phyloP scores from a whole-genome alignment of 2,113 vertebrate genomes.

The Toxotes jaculatrix region DNA sequence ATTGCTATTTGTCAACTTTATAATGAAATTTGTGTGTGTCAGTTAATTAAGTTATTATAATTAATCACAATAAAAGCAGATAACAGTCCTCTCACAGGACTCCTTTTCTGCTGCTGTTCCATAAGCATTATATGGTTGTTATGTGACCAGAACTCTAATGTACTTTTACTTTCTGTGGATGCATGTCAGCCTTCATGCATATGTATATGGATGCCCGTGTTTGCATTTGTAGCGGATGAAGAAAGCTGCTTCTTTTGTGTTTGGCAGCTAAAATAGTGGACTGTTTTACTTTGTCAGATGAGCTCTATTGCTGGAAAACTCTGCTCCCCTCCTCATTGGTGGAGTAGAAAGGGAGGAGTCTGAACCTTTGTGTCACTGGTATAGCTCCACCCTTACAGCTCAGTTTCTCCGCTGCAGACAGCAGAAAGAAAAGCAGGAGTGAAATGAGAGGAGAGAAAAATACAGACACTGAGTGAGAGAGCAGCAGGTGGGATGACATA shows the following conservation, averaged over 20 bases:
- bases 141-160: background rate
- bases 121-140: background rate
- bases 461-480: conserved; percentile 66
- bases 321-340: conserved; percentile 57
- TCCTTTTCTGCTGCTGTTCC: background rate
- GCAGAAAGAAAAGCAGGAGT: conserved; percentile 63
- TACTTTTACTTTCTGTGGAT: background rate
- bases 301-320: conserved; percentile 25
- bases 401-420: conserved; percentile 68
- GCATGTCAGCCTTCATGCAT: background rate
- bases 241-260: conserved; percentile 2
- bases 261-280: conserved; percentile 8
- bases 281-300: conserved; percentile 42
- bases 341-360: conserved; percentile 56
- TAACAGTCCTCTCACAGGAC: background rate
- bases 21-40: background rate
- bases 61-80: background rate
- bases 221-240: background rate
- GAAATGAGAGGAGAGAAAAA: conserved; percentile 63
- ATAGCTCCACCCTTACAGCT: conserved; percentile 63
- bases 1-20: background rate
- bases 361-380: conserved; percentile 60
- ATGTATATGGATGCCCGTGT: background rate
- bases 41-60: background rate
- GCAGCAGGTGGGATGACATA: conserved; percentile 85